Base-by-base conservation (phyloP, 92 coral and sea anemone species). In the Hydrozoanthus gracilis region DNA sequence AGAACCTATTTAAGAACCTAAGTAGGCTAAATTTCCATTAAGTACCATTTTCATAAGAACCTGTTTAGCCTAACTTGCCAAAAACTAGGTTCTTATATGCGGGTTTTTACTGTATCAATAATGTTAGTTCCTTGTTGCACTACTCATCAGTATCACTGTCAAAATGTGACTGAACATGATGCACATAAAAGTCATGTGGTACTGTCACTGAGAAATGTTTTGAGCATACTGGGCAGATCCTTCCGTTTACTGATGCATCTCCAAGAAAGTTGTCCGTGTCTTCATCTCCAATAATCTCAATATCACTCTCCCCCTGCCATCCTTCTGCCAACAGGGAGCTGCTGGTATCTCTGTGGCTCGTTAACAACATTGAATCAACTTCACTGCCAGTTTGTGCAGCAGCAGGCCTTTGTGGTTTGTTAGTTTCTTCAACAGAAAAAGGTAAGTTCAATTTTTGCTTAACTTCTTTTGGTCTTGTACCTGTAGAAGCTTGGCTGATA, bases 171-270 rank as follows among this genome's bases (percentile, higher is more conserved):
- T 84, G 54, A 8, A 93, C 96, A 44, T 93, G 96, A 5, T 12
- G 69, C 68, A 91, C 96, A 77, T 86, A 93, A 7, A 84, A 87
- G 4, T 12, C 18, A 56, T 93, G 96, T 44, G 86, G 71, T 35
- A 62, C 61, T 7, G 84, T 70, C 35, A 76, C 60, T 1, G 90
- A 66, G 73, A 83, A 93, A 44, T 48, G 75, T 11, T 52, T 44
- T 62, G 72, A 90, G 82, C 96, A 93, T 18, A 93, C 79, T 1
- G 96, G 96, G 44, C 96, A 93, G 17, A 84, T 50, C 87, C 87
- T 93, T n/a, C 85, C 90, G 39, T 83, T 83, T 13, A 76, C 14
- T 15, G 88, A n/a, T 4, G 90, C 94, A 7, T 87, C 96, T 8
- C 73, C 16, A 7, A 64, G 47, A 14, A 44, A 61, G 15, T 65